A percentile compares a stretch with the other conserved stretches of the same genome.
Conservation (phyloP, 2,888 invertebrate genomes). For the Nycteola revayana region DNA sequence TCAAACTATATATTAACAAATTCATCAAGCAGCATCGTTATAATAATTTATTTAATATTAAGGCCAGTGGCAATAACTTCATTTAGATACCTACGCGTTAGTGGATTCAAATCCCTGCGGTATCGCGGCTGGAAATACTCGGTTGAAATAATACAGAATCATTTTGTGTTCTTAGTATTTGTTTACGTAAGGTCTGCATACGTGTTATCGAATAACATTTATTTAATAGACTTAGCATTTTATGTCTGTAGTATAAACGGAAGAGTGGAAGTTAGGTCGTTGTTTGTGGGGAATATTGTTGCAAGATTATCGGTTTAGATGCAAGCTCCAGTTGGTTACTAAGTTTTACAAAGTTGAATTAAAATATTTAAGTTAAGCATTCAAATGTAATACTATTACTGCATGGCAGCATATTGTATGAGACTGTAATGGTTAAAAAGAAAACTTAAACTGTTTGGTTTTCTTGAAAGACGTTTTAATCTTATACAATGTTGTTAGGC, state of each 20-base stretch:
- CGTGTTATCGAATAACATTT: slow-evolving; percentile 5
- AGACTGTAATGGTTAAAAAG: no score
- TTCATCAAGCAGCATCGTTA: not conserved
- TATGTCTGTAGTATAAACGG: slow-evolving; percentile 1
- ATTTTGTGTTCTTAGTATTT: slow-evolving; percentile 21
- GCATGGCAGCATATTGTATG: no score
- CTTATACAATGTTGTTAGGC: no score
- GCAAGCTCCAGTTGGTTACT: no score
- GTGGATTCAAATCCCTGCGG: slow-evolving; percentile 48
- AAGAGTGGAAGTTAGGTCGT: not conserved
- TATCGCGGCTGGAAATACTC: slow-evolving; percentile 31
- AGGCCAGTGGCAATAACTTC: slow-evolving; percentile 48
- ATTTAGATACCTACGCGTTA: slow-evolving; percentile 51
- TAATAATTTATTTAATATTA: slow-evolving; percentile 26
- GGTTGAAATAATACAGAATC: slow-evolving; percentile 43
- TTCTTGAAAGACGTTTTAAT: no score
- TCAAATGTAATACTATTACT: no score
- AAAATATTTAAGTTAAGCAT: no score
- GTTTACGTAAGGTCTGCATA: slow-evolving; percentile 3
- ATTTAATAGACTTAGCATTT: slow-evolving; percentile 5
- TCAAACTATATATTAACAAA: no score
- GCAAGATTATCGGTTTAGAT: not conserved
- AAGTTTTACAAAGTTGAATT: no score
- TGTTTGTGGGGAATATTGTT: slow-evolving; percentile 1
- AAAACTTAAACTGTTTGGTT: no score